Base-by-base conservation (phyloP, 2,888 invertebrate species). In the Troilus luridus region DNA sequence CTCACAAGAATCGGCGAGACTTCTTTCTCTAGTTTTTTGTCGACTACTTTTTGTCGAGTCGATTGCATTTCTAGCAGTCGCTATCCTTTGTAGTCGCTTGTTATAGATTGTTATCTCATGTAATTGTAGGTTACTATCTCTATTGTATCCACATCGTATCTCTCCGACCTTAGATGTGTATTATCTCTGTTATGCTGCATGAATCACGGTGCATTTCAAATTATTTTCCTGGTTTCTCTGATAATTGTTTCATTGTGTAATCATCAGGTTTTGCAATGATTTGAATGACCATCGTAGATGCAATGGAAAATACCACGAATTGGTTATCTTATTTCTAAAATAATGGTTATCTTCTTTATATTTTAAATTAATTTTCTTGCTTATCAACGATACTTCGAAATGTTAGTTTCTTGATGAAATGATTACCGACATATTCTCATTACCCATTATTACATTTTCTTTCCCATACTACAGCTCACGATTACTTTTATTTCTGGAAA, bases 41-140 rank as follows among this genome's bases (percentile, higher is more conserved):
- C 72, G 14, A 21, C 27, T 17, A 27, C 72, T 77, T 77, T 77
- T 77, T 77, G 72, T 77, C 41, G 72, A 77, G 72, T 7, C 41
- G 41, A 77, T 77, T 77, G 72, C 72, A 77, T 77, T 77, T 77
- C 72, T 77, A 77, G 27, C 72, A 77, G 72, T 14, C 72, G 72
- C 72, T 77, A 77, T 77, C 72, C 72, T 77, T 77, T 77, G 72
- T 77, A 77, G 27, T 77, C 27, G 8, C 27, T 77, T 77, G 72
- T 77, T 77, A 77, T 17, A 77, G 72, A 77, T 77, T 17, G 41
- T 77, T 77, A 77, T 77, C 72, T 77, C 17, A 0, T 77, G 17
- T 77, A 77, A 77, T 77, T 77, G 72, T 77, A 77, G 72, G 72
- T 77, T 77, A 77, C 72, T 77, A 41, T 27, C 17, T 77, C 72